phyloP scores from a whole-genome alignment of 2,888 invertebrate species.

The Sisyra terminalis region DNA sequence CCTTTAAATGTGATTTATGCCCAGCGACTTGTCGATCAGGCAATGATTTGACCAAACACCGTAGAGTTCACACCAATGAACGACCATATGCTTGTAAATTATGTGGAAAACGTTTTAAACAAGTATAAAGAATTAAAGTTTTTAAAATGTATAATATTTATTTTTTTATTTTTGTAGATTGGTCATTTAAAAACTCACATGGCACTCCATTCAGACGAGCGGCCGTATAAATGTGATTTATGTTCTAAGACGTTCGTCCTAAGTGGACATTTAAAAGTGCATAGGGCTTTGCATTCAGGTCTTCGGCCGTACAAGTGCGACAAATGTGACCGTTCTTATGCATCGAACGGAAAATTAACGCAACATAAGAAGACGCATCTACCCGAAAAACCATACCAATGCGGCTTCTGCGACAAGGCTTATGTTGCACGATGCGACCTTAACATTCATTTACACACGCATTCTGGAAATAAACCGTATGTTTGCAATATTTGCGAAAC shows the following conservation, averaged over 20 bases:
- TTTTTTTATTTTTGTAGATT: no score
- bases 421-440: neutral
- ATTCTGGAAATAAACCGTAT: neutral
- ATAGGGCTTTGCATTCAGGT: neutral
- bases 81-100: neutral
- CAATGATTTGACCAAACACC: neutral
- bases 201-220: constrained; percentile 1
- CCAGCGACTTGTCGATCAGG: neutral
- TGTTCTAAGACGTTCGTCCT: neutral
- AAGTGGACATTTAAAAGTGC: neutral
- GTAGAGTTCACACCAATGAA: constrained; percentile 1
- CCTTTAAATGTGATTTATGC: neutral
- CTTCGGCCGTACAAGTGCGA: neutral
- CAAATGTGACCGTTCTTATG: neutral
- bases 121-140: no score
- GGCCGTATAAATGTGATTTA: neutral
- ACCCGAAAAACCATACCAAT: neutral
- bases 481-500: neutral
- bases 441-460: neutral
- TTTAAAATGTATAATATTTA: no score
- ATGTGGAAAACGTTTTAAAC: neutral
- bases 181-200: constrained; percentile 1
- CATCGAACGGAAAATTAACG: neutral
- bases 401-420: neutral
- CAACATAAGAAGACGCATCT: neutral